Base-by-base conservation (phyloP, 2,113 vertebrate species). In the Trichomycterus rosablanca region DNA sequence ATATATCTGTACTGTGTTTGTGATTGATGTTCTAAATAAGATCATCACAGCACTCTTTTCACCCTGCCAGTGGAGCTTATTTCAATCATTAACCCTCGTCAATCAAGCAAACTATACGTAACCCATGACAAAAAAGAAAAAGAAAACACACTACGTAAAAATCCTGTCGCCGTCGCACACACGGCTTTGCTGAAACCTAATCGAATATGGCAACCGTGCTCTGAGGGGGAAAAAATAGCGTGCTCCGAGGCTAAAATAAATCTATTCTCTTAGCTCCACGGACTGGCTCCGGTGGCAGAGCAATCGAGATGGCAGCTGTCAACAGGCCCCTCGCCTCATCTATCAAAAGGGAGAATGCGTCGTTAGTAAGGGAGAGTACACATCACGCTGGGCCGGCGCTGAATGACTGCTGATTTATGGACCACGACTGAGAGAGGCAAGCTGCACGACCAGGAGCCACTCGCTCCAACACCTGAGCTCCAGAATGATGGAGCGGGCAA, bases 391-490 rank as follows among this genome's bases (percentile, higher is more conserved):
- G 76, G 83, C 79, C 80, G 80, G 80, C 77, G 79, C 71, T 81
- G 80, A 87, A 87, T 87, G 83, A 84, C 70, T 72, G 52, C 74
- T 79, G 84, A 88, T 83, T 85, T 85, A 85, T 83, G 83, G 75
- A 73, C 64, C 32, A 43, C 56, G 73, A 79, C 72, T 67, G 72
- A 58, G 71, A 59, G 71, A 73, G 74, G 76, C 79, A 68, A 71
- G 79, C 68, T 67, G 51, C 69, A 73, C 78, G 79, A 80, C 79
- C 77, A 79, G 80, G 76, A 77, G 76, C 42, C 45, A 19, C 61
- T 67, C 59, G 59, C 49, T 72, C 77, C 81, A 79, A 79, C 78
- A 53, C 46, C 42, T 49, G 68, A 74, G 43, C 57, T 57, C 67
- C 45, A 40, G 18, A 37, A 9, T 3, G 23, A 61, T 15, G 37